Conservation (phyloP, 2,888 invertebrate species). For the Disparrhopalites patrizii region DNA sequence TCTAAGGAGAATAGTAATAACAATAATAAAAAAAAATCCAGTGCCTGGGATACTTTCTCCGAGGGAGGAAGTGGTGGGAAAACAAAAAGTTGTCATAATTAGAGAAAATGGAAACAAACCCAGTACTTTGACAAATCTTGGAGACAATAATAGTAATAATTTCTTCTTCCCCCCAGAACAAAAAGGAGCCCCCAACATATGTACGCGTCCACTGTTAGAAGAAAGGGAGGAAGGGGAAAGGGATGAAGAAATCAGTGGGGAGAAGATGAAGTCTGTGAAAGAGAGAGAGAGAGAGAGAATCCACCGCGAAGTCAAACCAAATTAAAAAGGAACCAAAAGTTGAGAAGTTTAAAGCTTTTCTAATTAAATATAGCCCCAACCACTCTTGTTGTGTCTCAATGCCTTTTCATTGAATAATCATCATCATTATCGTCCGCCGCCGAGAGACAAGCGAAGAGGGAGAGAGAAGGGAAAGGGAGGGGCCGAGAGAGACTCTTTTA, state of each 20-base stretch:
- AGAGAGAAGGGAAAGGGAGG: slow-evolving; percentile 1
- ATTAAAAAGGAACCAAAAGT: slow-evolving; percentile 33
- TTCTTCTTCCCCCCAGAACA: background rate
- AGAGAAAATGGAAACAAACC: background rate
- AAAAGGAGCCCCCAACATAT: background rate
- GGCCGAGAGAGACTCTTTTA: too few species aligned
- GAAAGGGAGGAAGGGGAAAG: background rate
- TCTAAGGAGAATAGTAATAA: too few species aligned
- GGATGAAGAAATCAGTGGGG: slow-evolving; percentile 15
- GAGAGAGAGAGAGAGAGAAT: background rate
- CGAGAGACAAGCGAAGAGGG: slow-evolving; percentile 10
- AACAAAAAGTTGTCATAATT: too few species aligned
- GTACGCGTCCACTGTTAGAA: background rate
- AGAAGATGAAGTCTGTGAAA: slow-evolving; percentile 6
- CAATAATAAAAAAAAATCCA: too few species aligned
- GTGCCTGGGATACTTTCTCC: too few species aligned
- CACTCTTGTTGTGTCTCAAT: slow-evolving; percentile 36
- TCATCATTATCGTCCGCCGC: too few species aligned
- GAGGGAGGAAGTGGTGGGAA: too few species aligned
- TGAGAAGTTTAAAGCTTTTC: slow-evolving; percentile 46
- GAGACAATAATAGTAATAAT: background rate
- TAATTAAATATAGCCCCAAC: slow-evolving; percentile 45
- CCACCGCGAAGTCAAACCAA: slow-evolving; percentile 19
- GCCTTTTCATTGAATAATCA: slow-evolving; percentile 48
- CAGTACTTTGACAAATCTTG: background rate